Conservation (phyloP, 1,140 invertebrate genomes). For the Zaprionus capensis region DNA sequence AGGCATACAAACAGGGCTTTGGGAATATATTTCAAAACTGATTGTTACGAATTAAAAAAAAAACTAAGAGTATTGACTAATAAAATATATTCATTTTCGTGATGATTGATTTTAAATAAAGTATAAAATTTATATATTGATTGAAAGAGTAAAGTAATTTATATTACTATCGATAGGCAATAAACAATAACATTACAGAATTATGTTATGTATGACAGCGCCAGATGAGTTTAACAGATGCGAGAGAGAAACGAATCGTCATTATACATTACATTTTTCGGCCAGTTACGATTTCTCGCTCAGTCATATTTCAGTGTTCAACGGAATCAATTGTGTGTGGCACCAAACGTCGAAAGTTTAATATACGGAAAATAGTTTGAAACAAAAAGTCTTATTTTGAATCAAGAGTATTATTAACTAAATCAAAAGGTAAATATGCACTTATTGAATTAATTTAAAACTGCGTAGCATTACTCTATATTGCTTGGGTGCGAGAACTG, state of each 20-base stretch:
- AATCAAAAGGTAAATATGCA: constrained; percentile 3
- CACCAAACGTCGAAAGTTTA: background rate
- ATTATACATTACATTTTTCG: background rate
- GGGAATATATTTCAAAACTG: background rate
- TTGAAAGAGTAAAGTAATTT: background rate
- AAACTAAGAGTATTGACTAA: background rate
- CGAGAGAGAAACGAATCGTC: background rate
- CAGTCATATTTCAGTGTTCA: constrained; percentile 8
- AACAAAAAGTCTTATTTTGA: background rate
- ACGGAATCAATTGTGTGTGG: background rate
- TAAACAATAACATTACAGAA: background rate
- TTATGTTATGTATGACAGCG: background rate
- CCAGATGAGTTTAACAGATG: background rate
- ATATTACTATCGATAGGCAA: background rate
- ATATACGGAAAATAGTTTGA: background rate
- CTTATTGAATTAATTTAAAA: background rate
- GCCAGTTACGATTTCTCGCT: background rate
- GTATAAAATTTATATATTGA: background rate
- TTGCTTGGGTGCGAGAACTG: background rate
- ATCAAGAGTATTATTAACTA: background rate
- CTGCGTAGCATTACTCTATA: background rate
- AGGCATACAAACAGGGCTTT: background rate
- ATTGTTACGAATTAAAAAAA: background rate
- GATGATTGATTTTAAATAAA: background rate
- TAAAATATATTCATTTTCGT: background rate